A percentile compares a stretch with the other conserved stretches of the same genome.
These are phyloP conservation scores for Battus philenor DNA, from an alignment of 1,140 invertebrate species.

Conservation along the genomic window DNA sequence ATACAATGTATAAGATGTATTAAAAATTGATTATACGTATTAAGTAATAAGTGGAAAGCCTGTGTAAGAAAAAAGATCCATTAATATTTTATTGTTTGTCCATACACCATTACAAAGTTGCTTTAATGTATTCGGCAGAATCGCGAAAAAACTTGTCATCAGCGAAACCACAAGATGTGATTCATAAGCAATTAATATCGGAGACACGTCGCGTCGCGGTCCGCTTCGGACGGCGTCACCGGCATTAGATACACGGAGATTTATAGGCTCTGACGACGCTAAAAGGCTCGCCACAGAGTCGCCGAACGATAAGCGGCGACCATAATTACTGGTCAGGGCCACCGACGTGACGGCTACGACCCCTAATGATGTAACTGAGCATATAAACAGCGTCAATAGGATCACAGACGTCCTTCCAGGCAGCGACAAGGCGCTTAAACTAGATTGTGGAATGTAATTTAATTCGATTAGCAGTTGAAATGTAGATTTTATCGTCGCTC, in stretches of 20 bases:
- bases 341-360: slow-evolving; percentile 37
- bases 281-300: slow-evolving; percentile 50
- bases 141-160: neutral
- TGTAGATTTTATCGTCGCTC: no score
- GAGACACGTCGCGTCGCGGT: slow-evolving; percentile 19
- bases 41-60: no score
- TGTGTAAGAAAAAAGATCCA: no score
- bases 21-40: no score
- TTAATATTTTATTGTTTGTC: no score
- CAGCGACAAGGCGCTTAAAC: no score
- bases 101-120: no score
- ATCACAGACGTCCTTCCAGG: no score
- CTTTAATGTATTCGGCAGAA: no score
- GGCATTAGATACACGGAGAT: slow-evolving; percentile 44
- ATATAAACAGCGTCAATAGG: neutral
- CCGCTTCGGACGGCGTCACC: slow-evolving; percentile 26
- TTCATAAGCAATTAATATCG: slow-evolving; percentile 35
- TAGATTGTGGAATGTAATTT: neutral
- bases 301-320: slow-evolving; percentile 47
- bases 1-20: no score
- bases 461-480: slow-evolving; percentile 1
- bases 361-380: slow-evolving; percentile 23
- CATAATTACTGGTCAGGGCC: slow-evolving; percentile 61
- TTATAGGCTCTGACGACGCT: slow-evolving; percentile 50
- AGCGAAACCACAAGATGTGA: slow-evolving; percentile 9